Base-by-base conservation (phyloP, 2,113 vertebrate genomes). In the Aphyosemion australe region DNA sequence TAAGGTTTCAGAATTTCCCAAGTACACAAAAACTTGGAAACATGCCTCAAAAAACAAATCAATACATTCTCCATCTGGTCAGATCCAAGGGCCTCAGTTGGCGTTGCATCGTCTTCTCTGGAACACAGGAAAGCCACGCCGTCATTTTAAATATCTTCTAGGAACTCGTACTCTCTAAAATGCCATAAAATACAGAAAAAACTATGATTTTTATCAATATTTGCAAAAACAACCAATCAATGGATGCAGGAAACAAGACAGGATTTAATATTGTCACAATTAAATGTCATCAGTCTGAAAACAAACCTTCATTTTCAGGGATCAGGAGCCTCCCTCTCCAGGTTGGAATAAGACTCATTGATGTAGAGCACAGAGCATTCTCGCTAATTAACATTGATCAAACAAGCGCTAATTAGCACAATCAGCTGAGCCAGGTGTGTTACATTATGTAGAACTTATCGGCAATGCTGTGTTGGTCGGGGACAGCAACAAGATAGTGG, bases 381-480 rank as follows among this genome's bases (percentile, higher is more conserved):
- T 65, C 41, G 45, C 41, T 54, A 54, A 65, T 46, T 31, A 63
- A 54, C 50, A 53, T 46, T 54, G 39, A 65, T 65, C 52, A 43
- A 50, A 62, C 47, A 62, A 19, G 41, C 3, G n/a, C 16, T 54
- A 54, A 54, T 65, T 65, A 65, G 41, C 21, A 31, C 48, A 63
- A 42, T 41, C 49, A 53, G 34, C 15, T 12, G 39, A 45, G 16
- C 20, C 39, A 18, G 39, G 32, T 42, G 37, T 26, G 20, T 52
- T 52, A 53, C 61, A 64, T 63, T 42, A 52, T 65, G 41, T 32
- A 54, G 61, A 54, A 46, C 49, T 5, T n/a, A 8, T 52, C 49
- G 42, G 48, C 49, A 31, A 41, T 0, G 37, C 6, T 53, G 5
- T 6, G 8, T 13, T 12, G 19, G 7, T 31, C 37, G 2, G 60